Conservation (phyloP, 2,888 invertebrate genomes). For the Leuctra nigra region DNA sequence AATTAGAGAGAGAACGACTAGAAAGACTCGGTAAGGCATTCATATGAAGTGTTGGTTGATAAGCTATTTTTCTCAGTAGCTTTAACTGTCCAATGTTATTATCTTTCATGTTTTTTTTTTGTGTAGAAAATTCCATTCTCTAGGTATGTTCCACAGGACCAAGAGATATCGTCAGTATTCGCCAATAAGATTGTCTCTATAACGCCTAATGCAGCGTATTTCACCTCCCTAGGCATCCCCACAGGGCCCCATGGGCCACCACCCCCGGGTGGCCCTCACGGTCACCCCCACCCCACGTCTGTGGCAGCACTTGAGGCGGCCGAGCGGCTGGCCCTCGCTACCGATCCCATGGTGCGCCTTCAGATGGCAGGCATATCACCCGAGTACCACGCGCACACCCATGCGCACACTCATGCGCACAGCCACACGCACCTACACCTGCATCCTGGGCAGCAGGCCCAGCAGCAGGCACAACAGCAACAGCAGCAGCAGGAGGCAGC, state of each 20-base stretch:
- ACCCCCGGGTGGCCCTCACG: constrained; percentile 43
- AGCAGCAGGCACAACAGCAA: constrained; percentile 42
- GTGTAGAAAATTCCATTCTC: not conserved
- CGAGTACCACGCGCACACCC: constrained; percentile 88
- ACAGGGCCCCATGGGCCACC: constrained; percentile 26
- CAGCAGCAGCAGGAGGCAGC: constrained; percentile 55
- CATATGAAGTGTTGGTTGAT: too few species aligned
- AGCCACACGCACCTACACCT: constrained; percentile 78
- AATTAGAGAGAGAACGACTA: constrained; percentile 80
- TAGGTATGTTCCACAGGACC: not conserved
- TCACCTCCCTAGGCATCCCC: constrained; percentile 25
- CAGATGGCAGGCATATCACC: constrained; percentile 89
- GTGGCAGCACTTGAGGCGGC: constrained; percentile 64
- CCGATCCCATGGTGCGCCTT: constrained; percentile 86
- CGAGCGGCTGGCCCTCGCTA: constrained; percentile 74
- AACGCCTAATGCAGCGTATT: not conserved
- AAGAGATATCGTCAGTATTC: not conserved
- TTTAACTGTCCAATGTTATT: constrained; percentile 35
- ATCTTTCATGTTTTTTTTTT: constrained; percentile 8
- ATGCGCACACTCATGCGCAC: constrained; percentile 87
- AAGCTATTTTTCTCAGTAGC: too few species aligned
- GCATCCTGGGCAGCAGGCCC: constrained; percentile 66
- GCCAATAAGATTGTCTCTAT: too few species aligned
- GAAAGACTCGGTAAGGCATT: constrained; percentile 75
- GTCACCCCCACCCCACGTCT: constrained; percentile 43